phyloP scores from a whole-genome alignment of 2,888 invertebrate genomes.

The Smittia sp. region DNA sequence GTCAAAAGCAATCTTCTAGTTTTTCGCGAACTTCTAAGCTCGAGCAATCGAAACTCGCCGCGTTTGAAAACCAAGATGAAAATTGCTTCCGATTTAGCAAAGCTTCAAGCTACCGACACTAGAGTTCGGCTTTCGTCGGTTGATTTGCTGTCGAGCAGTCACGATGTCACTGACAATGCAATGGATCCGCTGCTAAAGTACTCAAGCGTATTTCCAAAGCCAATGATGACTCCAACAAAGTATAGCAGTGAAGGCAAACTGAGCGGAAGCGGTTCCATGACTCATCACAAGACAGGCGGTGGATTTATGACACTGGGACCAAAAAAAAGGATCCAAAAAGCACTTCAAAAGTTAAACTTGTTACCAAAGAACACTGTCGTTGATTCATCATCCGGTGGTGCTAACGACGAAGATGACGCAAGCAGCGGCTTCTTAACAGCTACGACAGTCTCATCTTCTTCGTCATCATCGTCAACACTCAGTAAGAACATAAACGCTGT shows the following conservation, averaged over 20 bases:
- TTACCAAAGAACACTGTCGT: slow-evolving; percentile 68
- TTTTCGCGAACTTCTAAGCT: slow-evolving; percentile 65
- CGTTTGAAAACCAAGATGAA: slow-evolving; percentile 55
- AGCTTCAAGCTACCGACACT: slow-evolving; percentile 64
- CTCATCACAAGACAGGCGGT: slow-evolving; percentile 63
- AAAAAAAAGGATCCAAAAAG: slow-evolving; percentile 78
- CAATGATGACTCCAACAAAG: slow-evolving; percentile 45
- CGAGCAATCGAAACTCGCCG: slow-evolving; percentile 64
- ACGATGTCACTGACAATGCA: slow-evolving; percentile 28
- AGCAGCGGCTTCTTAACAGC: slow-evolving; percentile 38
- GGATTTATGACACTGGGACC: slow-evolving; percentile 84
- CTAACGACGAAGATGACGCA: slow-evolving; percentile 30
- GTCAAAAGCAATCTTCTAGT: slow-evolving; percentile 95
- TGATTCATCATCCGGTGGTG: slow-evolving; percentile 54
- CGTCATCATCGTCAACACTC: slow-evolving; percentile 22
- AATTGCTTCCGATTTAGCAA: slow-evolving; percentile 62
- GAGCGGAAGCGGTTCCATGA: slow-evolving; percentile 48
- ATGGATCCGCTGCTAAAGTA: slow-evolving; percentile 53
- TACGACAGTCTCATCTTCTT: slow-evolving; percentile 9
- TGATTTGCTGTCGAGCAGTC: slow-evolving; percentile 57
- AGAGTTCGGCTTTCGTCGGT: slow-evolving; percentile 76
- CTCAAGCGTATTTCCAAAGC: slow-evolving; percentile 46
- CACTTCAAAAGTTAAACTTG: slow-evolving; percentile 85
- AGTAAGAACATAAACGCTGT: slow-evolving; percentile 1
- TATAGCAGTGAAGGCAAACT: slow-evolving; percentile 44